A percentile compares a stretch with the other conserved stretches of the same genome.
Evolutionary conservation across 2,888 invertebrate genomes (phyloP).

Genomic region (Dicyrtoma fusca): DNA sequence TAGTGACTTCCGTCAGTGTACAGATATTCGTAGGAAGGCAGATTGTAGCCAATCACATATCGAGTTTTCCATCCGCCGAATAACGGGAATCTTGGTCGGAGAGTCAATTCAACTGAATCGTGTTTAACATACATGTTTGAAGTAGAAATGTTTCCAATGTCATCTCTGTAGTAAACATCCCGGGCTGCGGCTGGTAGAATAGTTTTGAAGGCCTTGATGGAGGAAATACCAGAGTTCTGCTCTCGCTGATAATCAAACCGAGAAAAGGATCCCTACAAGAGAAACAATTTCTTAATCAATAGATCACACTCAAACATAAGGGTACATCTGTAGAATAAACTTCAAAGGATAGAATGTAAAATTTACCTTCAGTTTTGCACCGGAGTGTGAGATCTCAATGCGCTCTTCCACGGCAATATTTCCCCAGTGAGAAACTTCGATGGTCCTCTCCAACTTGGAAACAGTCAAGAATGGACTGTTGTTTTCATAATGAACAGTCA

Average conservation of each 20-base stretch:
- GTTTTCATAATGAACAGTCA: constrained; percentile 81
- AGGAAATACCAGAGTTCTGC: constrained; percentile 81
- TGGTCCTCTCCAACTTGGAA: constrained; percentile 77
- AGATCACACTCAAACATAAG: too few species aligned
- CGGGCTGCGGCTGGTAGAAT: constrained; percentile 78
- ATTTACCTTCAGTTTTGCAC: constrained; percentile 80
- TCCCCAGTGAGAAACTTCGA: constrained; percentile 99
- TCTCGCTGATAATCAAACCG: constrained; percentile 97
- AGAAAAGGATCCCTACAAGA: constrained; percentile 78
- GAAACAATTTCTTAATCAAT: background rate
- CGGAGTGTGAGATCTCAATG: constrained; percentile 87
- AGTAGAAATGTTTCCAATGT: constrained; percentile 98
- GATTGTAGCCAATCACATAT: constrained; percentile 94
- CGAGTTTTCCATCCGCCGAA: constrained; percentile 99
- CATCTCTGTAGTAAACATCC: constrained; percentile 96
- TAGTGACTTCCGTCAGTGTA: constrained; percentile 73
- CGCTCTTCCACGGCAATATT: constrained; percentile 97
- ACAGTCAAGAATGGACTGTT: constrained; percentile 96
- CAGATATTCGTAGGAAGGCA: constrained; percentile 95
- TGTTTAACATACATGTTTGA: constrained; percentile 85
- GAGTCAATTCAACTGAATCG: constrained; percentile 91
- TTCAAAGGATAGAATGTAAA: background rate
- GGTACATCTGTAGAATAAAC: background rate
- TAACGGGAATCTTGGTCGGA: constrained; percentile 94
- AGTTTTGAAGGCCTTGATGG: constrained; percentile 86